Conservation (phyloP, 2,113 vertebrate species). For the Callocephalon fimbriatum region DNA sequence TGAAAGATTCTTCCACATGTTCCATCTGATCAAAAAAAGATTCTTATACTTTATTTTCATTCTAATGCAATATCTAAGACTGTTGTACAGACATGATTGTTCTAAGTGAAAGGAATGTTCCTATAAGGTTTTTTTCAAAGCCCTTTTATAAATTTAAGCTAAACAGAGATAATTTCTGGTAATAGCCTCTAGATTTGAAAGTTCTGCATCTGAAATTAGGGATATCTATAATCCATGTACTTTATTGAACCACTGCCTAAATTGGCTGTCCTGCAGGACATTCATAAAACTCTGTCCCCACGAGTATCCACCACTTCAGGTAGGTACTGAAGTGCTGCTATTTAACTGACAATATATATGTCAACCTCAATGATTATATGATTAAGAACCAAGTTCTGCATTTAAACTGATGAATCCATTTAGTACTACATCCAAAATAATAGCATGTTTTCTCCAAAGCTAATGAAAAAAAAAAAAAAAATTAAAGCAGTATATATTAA, state of each 20-base stretch:
- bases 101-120: background rate
- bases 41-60: background rate
- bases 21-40: background rate
- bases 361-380: background rate
- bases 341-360: background rate
- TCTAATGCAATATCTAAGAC: background rate
- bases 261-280: rapidly evolving
- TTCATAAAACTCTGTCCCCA: background rate
- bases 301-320: background rate
- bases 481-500: background rate
- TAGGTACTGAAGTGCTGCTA: background rate
- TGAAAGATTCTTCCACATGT: background rate
- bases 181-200: background rate
- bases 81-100: background rate
- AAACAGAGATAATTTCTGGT: background rate
- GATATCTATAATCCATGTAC: background rate
- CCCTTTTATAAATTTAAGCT: background rate
- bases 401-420: background rate
- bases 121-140: background rate
- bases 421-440: background rate
- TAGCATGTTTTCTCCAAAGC: background rate
- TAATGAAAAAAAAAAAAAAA: background rate
- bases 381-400: background rate
- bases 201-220: background rate
- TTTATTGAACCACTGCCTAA: background rate